Conservation (phyloP, 2,113 vertebrate species). For the Crotophaga sulcirostris region DNA sequence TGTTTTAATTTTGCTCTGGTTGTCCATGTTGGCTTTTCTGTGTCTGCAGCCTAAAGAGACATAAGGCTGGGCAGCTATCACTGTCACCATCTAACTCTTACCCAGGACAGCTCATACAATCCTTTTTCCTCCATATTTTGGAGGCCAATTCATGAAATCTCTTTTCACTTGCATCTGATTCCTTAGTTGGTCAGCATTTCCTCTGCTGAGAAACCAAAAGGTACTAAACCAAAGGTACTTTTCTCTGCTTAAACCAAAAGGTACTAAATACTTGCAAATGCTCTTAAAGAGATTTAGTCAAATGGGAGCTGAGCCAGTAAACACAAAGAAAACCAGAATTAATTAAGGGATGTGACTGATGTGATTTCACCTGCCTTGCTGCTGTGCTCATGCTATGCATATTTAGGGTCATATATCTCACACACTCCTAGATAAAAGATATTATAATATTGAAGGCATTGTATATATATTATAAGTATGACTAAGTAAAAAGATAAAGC, state of each 20-base stretch:
- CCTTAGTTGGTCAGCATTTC: background rate
- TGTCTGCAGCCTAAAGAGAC: background rate
- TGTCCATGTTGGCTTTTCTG: background rate
- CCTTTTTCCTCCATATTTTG: background rate
- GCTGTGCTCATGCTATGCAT: background rate
- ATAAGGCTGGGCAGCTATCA: background rate
- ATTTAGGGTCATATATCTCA: background rate
- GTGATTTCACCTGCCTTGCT: background rate
- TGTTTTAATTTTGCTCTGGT: slow-evolving; percentile 7
- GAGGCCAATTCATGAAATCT: background rate
- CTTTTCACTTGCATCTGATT: background rate
- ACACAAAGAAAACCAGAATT: background rate
- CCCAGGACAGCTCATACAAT: background rate
- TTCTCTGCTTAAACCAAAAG: background rate
- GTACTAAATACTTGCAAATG: background rate
- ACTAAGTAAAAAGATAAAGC: background rate
- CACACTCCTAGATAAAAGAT: background rate
- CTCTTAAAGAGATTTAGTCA: background rate
- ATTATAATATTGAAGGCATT: background rate
- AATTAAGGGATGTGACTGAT: background rate
- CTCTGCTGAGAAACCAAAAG: background rate
- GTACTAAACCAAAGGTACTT: too few relatives aligned
- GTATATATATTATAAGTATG: background rate
- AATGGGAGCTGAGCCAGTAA: accelerated
- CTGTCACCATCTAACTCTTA: background rate